Percentiles rank a stretch among this genome's conserved stretches.
Conservation (phyloP, 2,113 vertebrate genomes). For the Myotis davidii region DNA sequence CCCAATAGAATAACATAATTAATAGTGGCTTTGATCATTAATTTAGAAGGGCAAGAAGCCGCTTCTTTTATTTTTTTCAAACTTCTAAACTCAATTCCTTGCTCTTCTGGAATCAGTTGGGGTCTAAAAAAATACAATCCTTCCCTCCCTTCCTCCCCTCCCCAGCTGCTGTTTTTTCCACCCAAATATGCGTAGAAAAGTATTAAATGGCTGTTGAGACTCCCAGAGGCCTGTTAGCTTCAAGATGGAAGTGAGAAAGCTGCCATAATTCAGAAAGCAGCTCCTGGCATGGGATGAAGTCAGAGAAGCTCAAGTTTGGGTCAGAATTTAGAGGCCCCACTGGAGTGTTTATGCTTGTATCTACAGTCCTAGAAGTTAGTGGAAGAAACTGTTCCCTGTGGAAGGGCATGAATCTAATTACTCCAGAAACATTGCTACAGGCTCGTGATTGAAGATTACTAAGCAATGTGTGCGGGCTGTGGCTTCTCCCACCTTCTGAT, state of each 20-base stretch:
- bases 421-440: constrained; percentile 60
- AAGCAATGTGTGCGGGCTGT: neutral
- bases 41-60: constrained; percentile 57
- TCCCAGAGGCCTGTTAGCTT: constrained; percentile 72
- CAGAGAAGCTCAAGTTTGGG: constrained; percentile 77
- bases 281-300: constrained; percentile 74
- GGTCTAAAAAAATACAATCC: too few species aligned
- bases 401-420: constrained; percentile 76
- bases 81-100: too few species aligned
- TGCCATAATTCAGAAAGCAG: constrained; percentile 69
- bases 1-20: constrained; percentile 67
- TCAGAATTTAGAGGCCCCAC: constrained; percentile 77
- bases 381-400: constrained; percentile 70
- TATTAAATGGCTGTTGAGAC: constrained; percentile 46
- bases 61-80: too few species aligned
- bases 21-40: constrained; percentile 72
- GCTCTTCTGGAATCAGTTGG: too few species aligned
- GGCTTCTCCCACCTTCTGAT: neutral
- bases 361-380: constrained; percentile 73
- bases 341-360: constrained; percentile 74
- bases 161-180: constrained; percentile 59
- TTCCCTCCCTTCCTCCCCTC: neutral
- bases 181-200: constrained; percentile 46
- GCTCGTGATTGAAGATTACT: constrained; percentile 60
- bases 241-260: constrained; percentile 63